phyloP scores from a whole-genome alignment of 2,888 invertebrate species.

The Meiosimyza platycephala region DNA sequence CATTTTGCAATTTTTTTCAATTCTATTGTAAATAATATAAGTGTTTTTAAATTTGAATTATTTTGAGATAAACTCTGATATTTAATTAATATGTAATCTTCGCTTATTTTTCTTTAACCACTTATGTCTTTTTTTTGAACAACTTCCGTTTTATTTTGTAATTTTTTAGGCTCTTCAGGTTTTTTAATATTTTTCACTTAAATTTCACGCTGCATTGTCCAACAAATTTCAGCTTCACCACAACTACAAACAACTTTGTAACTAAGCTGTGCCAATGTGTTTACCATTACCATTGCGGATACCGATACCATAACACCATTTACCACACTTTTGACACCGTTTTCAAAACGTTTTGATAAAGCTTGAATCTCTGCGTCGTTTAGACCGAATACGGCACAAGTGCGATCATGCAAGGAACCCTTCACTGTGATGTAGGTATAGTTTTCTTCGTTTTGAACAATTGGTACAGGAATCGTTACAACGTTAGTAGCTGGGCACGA shows the following conservation, averaged over 20 bases:
- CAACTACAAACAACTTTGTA: slow-evolving; percentile 82
- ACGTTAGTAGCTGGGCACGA: slow-evolving; percentile 52
- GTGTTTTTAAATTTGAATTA: too few relatives aligned
- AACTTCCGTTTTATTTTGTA: slow-evolving; percentile 19
- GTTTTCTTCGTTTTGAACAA: slow-evolving; percentile 70
- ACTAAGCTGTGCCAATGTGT: slow-evolving; percentile 80
- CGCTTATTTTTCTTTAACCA: slow-evolving; percentile 6
- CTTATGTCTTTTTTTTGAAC: not conserved
- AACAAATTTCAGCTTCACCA: slow-evolving; percentile 84
- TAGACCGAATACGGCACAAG: slow-evolving; percentile 82
- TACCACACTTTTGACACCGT: slow-evolving; percentile 73
- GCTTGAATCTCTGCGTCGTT: slow-evolving; percentile 78
- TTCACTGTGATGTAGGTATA: slow-evolving; percentile 83
- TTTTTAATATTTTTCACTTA: slow-evolving; percentile 63
- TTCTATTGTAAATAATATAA: not conserved
- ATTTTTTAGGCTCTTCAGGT: slow-evolving; percentile 21
- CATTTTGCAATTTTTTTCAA: not conserved
- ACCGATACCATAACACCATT: slow-evolving; percentile 81
- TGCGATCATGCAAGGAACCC: slow-evolving; percentile 80
- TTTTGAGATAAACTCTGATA: not conserved
- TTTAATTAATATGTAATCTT: slow-evolving; percentile 10
- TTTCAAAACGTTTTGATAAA: slow-evolving; percentile 76
- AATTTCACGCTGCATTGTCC: slow-evolving; percentile 84
- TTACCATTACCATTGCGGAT: slow-evolving; percentile 77
- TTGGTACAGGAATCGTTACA: slow-evolving; percentile 67